A percentile compares a stretch with the other conserved stretches of the same genome.
phyloP scores from a whole-genome alignment of 2,888 invertebrate species.

The Drosophila siamana region DNA sequence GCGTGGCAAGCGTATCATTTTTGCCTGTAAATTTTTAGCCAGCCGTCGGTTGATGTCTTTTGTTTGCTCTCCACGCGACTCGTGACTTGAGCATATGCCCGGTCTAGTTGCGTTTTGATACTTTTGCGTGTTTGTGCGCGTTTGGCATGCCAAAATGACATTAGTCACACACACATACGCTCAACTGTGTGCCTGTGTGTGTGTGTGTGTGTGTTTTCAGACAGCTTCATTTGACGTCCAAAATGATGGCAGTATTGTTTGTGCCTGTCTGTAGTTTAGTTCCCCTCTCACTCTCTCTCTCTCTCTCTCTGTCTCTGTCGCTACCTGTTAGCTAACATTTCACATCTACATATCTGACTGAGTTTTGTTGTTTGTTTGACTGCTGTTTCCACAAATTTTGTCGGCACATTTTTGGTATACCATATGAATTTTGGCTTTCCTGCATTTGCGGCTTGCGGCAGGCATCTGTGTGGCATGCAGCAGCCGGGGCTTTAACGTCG shows the following conservation, averaged over 20 bases:
- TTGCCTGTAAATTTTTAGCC: conserved; percentile 52
- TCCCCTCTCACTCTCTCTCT: background rate
- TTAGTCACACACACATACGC: conserved; percentile 75
- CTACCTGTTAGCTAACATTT: conserved; percentile 21
- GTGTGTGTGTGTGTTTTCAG: conserved; percentile 29
- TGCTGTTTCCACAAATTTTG: conserved; percentile 56
- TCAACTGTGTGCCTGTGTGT: conserved; percentile 12
- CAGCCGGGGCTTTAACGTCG: conserved; percentile 28
- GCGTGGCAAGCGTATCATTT: conserved; percentile 68
- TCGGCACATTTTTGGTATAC: conserved; percentile 64
- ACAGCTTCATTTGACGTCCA: conserved; percentile 63
- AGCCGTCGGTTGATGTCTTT: conserved; percentile 54
- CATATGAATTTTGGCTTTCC: conserved; percentile 63
- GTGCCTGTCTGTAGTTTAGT: conserved; percentile 21
- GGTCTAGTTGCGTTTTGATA: conserved; percentile 40
- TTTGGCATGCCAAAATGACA: conserved; percentile 77
- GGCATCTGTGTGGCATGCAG: conserved; percentile 6
- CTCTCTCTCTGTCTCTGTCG: background rate
- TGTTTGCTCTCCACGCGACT: background rate
- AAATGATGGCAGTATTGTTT: conserved; percentile 4
- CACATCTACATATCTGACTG: conserved; percentile 30
- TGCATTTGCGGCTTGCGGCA: conserved; percentile 5
- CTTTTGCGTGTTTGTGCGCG: conserved; percentile 63
- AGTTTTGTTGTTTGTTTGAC: conserved; percentile 42
- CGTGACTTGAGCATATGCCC: conserved; percentile 19